These are phyloP conservation scores for Echinarachnius parma DNA, from an alignment of 53 echinoderm and acorn worm species.

Conservation along the genomic window DNA sequence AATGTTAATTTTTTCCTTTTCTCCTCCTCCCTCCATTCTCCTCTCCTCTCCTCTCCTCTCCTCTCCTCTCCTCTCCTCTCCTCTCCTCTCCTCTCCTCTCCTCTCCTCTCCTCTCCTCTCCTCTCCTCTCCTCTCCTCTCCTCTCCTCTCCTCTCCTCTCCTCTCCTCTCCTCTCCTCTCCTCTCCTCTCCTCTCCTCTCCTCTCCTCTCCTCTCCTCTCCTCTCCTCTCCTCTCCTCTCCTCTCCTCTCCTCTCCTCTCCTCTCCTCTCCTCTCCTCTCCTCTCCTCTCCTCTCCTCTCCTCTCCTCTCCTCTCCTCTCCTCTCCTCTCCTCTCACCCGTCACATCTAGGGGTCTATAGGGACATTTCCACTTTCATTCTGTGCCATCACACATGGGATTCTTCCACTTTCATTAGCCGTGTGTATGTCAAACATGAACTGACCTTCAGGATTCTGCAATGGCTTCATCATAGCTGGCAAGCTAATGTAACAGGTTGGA, in stretches of 20 bases:
- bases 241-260: constrained; percentile 6
- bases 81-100: constrained; percentile 6
- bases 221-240: constrained; percentile 6
- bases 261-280: constrained; percentile 6
- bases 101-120: constrained; percentile 6
- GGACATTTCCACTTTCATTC: no score
- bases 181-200: constrained; percentile 6
- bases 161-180: constrained; percentile 6
- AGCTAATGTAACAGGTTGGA: no score
- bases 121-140: constrained; percentile 6
- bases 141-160: constrained; percentile 6
- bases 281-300: constrained; percentile 6
- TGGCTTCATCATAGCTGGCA: no score
- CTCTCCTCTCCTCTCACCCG: not conserved
- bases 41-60: constrained; percentile 6
- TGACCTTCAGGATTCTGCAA: no score
- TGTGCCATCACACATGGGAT: no score
- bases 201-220: constrained; percentile 6
- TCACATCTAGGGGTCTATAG: no score
- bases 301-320: constrained; percentile 6
- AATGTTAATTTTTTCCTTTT: no score
- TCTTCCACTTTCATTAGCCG: no score
- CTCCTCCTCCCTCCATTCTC: not conserved
- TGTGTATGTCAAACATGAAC: no score
- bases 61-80: constrained; percentile 6